Percentiles rank a stretch among this genome's conserved stretches.
Evolutionary conservation across 2,888 invertebrate species (phyloP).

Genomic region (Euclidia mi): DNA sequence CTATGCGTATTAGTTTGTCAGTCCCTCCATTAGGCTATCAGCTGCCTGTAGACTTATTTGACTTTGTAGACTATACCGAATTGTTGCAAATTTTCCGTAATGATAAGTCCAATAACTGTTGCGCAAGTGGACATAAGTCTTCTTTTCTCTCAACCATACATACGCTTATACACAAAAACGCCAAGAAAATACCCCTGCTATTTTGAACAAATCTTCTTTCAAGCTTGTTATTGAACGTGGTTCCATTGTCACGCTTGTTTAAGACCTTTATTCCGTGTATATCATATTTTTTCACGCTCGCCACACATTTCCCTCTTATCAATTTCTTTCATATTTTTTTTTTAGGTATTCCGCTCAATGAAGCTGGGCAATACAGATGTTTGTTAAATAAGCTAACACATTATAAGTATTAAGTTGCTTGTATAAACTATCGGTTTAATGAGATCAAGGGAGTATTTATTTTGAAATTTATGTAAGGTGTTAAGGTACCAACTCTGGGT

Average conservation of each 20-base stretch:
- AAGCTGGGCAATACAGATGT: constrained; percentile 25
- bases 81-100: too few relatives aligned
- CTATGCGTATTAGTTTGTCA: too few relatives aligned
- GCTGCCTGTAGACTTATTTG: too few relatives aligned
- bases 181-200: not conserved
- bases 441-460: not conserved
- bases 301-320: constrained; percentile 24
- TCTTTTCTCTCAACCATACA: too few relatives aligned
- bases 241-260: not conserved
- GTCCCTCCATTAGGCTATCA: too few relatives aligned
- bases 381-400: constrained; percentile 24
- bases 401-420: constrained; percentile 29
- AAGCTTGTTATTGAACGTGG: not conserved
- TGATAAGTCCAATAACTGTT: too few relatives aligned
- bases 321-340: constrained; percentile 30
- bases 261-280: constrained; percentile 4
- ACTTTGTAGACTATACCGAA: too few relatives aligned
- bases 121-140: too few relatives aligned
- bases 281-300: constrained; percentile 11
- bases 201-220: not conserved
- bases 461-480: not conserved
- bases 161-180: too few relatives aligned
- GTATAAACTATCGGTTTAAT: constrained; percentile 18
- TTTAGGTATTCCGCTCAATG: constrained; percentile 15
- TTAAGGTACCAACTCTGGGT: too few relatives aligned